phyloP scores from a whole-genome alignment of 2,113 vertebrate species.

The Pseudorasbora parva region DNA sequence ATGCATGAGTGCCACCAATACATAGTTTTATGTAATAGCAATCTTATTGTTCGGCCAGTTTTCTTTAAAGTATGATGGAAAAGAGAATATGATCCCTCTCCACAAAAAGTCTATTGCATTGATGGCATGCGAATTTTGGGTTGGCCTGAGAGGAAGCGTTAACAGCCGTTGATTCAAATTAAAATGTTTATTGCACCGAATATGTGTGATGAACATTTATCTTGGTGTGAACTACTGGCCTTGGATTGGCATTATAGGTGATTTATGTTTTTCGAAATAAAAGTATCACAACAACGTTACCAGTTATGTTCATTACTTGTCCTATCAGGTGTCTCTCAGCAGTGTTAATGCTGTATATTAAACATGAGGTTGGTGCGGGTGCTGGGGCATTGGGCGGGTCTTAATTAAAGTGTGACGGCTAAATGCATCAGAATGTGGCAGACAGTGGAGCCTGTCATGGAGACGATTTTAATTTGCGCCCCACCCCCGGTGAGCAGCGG shows the following conservation, averaged over 20 bases:
- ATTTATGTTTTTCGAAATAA: slow-evolving; percentile 72
- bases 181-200: slow-evolving; percentile 4
- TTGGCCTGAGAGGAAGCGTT: neutral
- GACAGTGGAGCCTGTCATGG: slow-evolving; percentile 84
- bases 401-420: slow-evolving; percentile 74
- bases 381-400: slow-evolving; percentile 67
- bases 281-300: slow-evolving; percentile 65
- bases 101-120: neutral
- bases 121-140: neutral
- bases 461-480: slow-evolving; percentile 99
- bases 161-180: neutral
- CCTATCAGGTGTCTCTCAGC: slow-evolving; percentile 63
- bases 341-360: slow-evolving; percentile 78
- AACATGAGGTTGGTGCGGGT: slow-evolving; percentile 62
- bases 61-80: slow-evolving; percentile 51
- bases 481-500: slow-evolving; percentile 91
- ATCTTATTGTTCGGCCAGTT: neutral
- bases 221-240: neutral
- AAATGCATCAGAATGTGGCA: slow-evolving; percentile 75
- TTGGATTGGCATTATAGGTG: slow-evolving; percentile 58
- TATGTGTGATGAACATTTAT: neutral
- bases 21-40: neutral
- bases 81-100: slow-evolving; percentile 42
- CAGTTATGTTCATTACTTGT: slow-evolving; percentile 73
- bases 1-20: neutral